Percentiles rank a stretch among this genome's conserved stretches.
Conservation (phyloP, 92 coral and sea anemone species). For the Paragorgia papillata region DNA sequence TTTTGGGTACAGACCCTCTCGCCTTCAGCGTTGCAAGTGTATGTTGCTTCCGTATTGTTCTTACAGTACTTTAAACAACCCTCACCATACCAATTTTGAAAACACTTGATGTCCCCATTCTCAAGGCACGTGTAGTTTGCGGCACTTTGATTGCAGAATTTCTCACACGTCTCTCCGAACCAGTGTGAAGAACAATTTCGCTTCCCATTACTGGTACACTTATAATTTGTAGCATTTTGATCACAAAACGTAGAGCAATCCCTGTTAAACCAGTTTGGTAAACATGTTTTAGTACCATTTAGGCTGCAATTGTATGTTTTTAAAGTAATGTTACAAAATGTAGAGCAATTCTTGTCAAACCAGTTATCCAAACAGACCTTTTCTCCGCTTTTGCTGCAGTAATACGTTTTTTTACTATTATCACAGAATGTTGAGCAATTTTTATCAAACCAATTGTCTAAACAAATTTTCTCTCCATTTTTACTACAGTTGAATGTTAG, state of each 20-base stretch:
- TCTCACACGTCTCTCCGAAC: conserved; percentile 60
- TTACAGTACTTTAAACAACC: conserved; percentile 18
- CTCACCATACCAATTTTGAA: conserved; percentile 32
- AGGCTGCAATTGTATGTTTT: conserved; percentile 60
- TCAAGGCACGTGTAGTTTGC: conserved; percentile 44
- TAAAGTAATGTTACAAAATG: conserved; percentile 28
- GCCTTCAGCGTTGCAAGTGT: conserved; percentile 38
- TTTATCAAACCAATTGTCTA: conserved; percentile 68
- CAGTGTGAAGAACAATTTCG: conserved; percentile 39
- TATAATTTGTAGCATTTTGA: conserved; percentile 1
- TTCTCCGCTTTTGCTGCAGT: conserved; percentile 45
- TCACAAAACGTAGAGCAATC: conserved; percentile 46
- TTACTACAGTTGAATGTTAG: conserved; percentile 10
- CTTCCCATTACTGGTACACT: conserved; percentile 45
- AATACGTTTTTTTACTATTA: conserved; percentile 40
- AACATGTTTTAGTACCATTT: conserved; percentile 60
- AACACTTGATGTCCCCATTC: conserved; percentile 35
- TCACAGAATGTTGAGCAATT: conserved; percentile 64
- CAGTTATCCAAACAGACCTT: conserved; percentile 15
- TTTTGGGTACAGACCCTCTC: conserved; percentile 32
- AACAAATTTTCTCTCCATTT: conserved; percentile 62
- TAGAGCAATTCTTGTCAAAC: conserved; percentile 19
- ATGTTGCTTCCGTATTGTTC: background rate
- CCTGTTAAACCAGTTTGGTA: conserved; percentile 60
- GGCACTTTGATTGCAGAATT: conserved; percentile 37